Evolutionary conservation across 2,888 invertebrate species (phyloP).

Genomic region (Tipula vernalis): DNA sequence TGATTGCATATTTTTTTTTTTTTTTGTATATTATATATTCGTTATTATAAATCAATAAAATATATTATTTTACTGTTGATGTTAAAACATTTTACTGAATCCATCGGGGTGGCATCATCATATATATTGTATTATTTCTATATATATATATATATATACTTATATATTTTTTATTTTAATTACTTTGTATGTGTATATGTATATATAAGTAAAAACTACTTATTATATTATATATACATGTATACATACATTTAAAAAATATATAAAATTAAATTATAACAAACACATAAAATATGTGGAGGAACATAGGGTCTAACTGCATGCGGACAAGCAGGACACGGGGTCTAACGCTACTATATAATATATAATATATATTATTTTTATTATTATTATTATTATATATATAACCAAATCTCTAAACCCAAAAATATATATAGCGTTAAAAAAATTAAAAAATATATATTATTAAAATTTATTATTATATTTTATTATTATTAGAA

Average conservation of each 20-base stretch:
- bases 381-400: background rate
- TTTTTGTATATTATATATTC: background rate
- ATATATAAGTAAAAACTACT: background rate
- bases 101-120: slow-evolving; percentile 9
- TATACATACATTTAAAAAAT: background rate
- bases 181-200: background rate
- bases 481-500: background rate
- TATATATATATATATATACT: background rate
- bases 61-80: slow-evolving; percentile 6
- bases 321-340: slow-evolving; percentile 13
- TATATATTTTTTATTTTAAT: background rate
- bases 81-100: slow-evolving; percentile 10
- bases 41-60: background rate
- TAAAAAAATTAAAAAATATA: background rate
- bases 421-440: background rate
- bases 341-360: slow-evolving; percentile 8
- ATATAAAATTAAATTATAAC: background rate
- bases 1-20: background rate
- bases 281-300: slow-evolving; percentile 11
- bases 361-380: background rate
- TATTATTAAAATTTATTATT: background rate
- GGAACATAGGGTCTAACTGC: slow-evolving; percentile 12
- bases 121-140: slow-evolving; percentile 7
- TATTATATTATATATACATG: background rate
- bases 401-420: background rate